A percentile compares a stretch with the other conserved stretches of the same genome.
Evolutionary conservation across 92 coral and sea anemone species (phyloP).

Genomic region (Galaxea fascicularis): DNA sequence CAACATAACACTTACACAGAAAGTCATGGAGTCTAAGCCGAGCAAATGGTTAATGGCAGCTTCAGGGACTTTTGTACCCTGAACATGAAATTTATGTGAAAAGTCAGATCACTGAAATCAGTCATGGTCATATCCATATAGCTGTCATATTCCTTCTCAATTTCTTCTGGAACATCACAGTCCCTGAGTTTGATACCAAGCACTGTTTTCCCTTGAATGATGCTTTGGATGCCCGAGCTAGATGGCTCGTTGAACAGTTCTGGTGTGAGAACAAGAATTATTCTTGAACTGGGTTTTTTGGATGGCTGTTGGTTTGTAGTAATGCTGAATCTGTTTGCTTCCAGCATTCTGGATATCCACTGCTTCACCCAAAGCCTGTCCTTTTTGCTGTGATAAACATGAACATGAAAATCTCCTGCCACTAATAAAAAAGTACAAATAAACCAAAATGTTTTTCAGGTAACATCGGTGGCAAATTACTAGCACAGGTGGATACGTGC

Average conservation of each 20-base stretch:
- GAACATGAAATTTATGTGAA: constrained; percentile 53
- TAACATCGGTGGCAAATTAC: no score
- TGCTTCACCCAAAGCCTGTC: constrained; percentile 73
- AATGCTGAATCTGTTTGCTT: constrained; percentile 70
- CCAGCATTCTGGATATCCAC: constrained; percentile 77
- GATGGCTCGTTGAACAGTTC: constrained; percentile 46
- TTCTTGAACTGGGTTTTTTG: constrained; percentile 46
- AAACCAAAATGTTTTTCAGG: no score
- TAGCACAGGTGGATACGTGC: no score
- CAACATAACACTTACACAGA: no score
- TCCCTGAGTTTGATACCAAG: constrained; percentile 56
- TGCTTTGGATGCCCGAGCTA: not conserved
- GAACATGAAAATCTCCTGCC: constrained; percentile 76
- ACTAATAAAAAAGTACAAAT: constrained; percentile 46
- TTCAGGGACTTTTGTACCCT: constrained; percentile 49
- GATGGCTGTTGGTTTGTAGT: constrained; percentile 61
- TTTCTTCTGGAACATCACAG: constrained; percentile 38
- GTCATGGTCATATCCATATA: not conserved
- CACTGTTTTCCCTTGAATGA: constrained; percentile 32
- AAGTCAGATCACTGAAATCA: constrained; percentile 54
- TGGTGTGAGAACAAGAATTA: constrained; percentile 72
- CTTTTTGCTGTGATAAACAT: constrained; percentile 74
- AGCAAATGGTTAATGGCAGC: constrained; percentile 69
- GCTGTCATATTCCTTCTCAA: constrained; percentile 29
- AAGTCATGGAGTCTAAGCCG: not conserved